These are phyloP conservation scores for Sebastes oblongus DNA, from an alignment of 2,797 vertebrate species.

Conservation along the genomic window DNA sequence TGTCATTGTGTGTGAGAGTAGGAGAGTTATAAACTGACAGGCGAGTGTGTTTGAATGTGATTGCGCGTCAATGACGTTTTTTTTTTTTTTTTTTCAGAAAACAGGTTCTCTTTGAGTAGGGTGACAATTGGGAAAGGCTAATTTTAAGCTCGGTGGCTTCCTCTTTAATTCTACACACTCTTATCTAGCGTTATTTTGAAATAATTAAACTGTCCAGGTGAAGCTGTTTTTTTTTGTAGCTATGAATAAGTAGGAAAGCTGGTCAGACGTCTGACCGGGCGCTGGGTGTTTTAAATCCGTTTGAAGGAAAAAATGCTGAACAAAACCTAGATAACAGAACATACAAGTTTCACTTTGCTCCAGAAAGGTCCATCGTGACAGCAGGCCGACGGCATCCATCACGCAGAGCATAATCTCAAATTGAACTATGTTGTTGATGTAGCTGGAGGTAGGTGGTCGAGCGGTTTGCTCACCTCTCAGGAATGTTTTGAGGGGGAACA, in stretches of 20 bases:
- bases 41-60: constrained; percentile 76
- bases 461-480: constrained; percentile 67
- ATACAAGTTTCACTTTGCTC: background rate
- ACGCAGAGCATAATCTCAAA: constrained; percentile 27
- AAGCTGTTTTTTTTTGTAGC: constrained; percentile 42
- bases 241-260: constrained; percentile 31
- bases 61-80: constrained; percentile 68
- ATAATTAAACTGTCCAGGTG: constrained; percentile 69
- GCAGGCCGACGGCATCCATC: constrained; percentile 34
- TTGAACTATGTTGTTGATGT: constrained; percentile 38
- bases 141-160: constrained; percentile 71
- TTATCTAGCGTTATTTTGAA: constrained; percentile 64
- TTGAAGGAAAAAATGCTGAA: constrained; percentile 2
- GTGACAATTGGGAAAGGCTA: constrained; percentile 75
- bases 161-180: constrained; percentile 67
- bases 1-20: constrained; percentile 25
- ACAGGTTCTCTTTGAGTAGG: constrained; percentile 74
- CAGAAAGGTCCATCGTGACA: constrained; percentile 8
- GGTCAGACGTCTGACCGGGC: constrained; percentile 30
- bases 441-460: constrained; percentile 51
- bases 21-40: constrained; percentile 78
- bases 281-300: constrained; percentile 30
- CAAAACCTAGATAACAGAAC: background rate
- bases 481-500: constrained; percentile 72
- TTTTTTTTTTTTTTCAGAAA: constrained; percentile 37